phyloP scores from a whole-genome alignment of 2,888 invertebrate genomes.

The Phania funesta region DNA sequence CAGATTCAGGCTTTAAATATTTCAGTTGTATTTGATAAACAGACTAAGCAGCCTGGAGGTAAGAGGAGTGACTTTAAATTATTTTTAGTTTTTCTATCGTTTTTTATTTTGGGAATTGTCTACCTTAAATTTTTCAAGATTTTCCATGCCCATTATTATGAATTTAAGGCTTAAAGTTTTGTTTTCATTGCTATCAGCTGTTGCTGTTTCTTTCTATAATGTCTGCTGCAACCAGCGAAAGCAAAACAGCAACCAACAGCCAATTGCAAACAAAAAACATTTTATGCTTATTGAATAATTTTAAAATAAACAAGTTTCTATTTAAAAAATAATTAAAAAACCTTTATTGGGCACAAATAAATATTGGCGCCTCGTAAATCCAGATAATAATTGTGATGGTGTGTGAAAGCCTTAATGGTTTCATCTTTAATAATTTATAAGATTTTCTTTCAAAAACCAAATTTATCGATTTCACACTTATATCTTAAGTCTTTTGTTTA shows the following conservation, averaged over 20 bases:
- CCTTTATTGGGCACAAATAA: conserved; percentile 29
- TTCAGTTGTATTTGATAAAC: conserved; percentile 32
- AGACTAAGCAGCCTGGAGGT: not conserved
- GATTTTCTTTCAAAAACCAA: conserved; percentile 39
- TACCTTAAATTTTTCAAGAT: conserved; percentile 37
- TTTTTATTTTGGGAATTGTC: conserved; percentile 46
- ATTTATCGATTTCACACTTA: conserved; percentile 2
- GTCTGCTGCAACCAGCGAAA: not conserved
- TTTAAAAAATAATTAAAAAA: conserved; percentile 65
- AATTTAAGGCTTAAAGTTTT: conserved; percentile 45
- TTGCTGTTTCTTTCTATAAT: not conserved
- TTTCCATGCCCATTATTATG: conserved; percentile 56
- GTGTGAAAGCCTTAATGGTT: conserved; percentile 57
- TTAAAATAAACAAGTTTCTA: conserved; percentile 66
- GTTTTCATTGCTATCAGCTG: not conserved
- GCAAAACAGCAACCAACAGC: not conserved
- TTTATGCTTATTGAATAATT: conserved; percentile 61
- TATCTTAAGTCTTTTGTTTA: conserved; percentile 60
- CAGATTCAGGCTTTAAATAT: conserved; percentile 14
- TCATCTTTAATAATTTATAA: conserved; percentile 52
- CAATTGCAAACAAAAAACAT: conserved; percentile 6
- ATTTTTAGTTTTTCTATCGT: conserved; percentile 6
- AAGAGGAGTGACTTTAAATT: not conserved
- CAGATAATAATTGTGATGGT: conserved; percentile 43
- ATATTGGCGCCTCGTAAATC: conserved; percentile 45